Percentiles rank a stretch among this genome's conserved stretches.
Conservation (phyloP, 2,888 invertebrate genomes). For the Choristoneura rosaceana region DNA sequence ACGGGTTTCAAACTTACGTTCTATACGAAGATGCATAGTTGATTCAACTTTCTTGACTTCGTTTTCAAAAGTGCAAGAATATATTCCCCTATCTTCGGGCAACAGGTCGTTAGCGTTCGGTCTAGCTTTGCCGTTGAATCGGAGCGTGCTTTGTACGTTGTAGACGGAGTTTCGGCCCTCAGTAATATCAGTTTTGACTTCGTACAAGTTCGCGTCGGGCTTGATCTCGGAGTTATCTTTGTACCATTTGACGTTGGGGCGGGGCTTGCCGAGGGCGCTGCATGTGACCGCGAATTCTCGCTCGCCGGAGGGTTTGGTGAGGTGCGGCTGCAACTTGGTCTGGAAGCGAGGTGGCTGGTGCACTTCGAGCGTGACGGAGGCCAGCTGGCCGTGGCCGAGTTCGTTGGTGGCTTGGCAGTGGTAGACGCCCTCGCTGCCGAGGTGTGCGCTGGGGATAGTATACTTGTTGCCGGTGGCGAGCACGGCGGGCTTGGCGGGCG, state of each 20-base stretch:
- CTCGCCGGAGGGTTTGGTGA: constrained; percentile 92
- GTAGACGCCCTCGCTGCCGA: constrained; percentile 95
- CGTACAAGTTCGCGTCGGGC: constrained; percentile 91
- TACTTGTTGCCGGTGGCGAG: constrained; percentile 92
- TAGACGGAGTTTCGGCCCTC: constrained; percentile 92
- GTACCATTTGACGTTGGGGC: constrained; percentile 93
- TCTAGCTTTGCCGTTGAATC: constrained; percentile 92
- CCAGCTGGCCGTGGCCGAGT: constrained; percentile 93
- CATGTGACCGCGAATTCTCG: constrained; percentile 92
- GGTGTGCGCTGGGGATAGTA: constrained; percentile 93
- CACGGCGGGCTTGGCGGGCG: constrained; percentile 85
- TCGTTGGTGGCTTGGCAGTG: constrained; percentile 96
- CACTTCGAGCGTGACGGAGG: constrained; percentile 93
- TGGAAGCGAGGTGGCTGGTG: constrained; percentile 95
- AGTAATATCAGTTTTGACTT: constrained; percentile 91
- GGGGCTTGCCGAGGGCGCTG: constrained; percentile 95
- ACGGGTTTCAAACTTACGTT: constrained; percentile 88
- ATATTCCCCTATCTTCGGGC: constrained; percentile 94
- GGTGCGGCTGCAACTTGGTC: constrained; percentile 92
- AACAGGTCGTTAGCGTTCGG: constrained; percentile 91
- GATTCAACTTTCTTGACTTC: constrained; percentile 95
- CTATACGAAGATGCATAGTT: constrained; percentile 95
- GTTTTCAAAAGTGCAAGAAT: constrained; percentile 95
- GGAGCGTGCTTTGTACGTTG: constrained; percentile 92
- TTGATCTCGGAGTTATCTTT: constrained; percentile 94